Evolutionary conservation across 2,888 invertebrate species (phyloP), one percentile per base, ranked within the genome.

Genomic region (Dilophus febrilis): DNA sequence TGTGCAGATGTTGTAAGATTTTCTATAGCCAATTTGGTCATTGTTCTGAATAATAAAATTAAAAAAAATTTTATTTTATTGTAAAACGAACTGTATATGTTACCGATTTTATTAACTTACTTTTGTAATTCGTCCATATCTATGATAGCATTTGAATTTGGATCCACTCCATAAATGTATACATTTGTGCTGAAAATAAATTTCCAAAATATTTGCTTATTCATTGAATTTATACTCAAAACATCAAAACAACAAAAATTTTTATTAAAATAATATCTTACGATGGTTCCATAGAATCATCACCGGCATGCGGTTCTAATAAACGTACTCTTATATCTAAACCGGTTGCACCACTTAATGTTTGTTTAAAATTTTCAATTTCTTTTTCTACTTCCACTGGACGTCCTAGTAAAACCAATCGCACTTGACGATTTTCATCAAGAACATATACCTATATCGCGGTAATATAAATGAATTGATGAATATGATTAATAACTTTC

Each of bases 151-250:
- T 87, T 87, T 5, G 82, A 73, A 47, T 77, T 66, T 2, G 81
- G 82, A 62, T 87, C 85, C 16, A 88, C 78, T 3, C 82, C 87
- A 53, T 87, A 88, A 42, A 88, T 68, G 51, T 83, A 86, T 64
- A 87, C 71, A 51, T 87, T 85, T 18, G 87, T 87, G 38, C 86
- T 85, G 64, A 46, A 70, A 70, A 44, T 28, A 35, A 36, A 35
- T 36, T 37, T 33, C 31, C 34, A 16, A 13, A 22, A 34, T 30
- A 35, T 32, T n/a, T n/a, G n/a, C n/a, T n/a, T n/a, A n/a, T n/a
- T n/a, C n/a, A n/a, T n/a, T n/a, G n/a, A n/a, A n/a, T n/a, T n/a
- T n/a, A n/a, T n/a, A n/a, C n/a, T n/a, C n/a, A 37, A 26, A 37
- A 31, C 35, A 36, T 39, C 13, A 27, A 28, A 29, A 43, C 30